Conservation (phyloP, 2,797 vertebrate genomes). For the Oreochromis mossambicus region DNA sequence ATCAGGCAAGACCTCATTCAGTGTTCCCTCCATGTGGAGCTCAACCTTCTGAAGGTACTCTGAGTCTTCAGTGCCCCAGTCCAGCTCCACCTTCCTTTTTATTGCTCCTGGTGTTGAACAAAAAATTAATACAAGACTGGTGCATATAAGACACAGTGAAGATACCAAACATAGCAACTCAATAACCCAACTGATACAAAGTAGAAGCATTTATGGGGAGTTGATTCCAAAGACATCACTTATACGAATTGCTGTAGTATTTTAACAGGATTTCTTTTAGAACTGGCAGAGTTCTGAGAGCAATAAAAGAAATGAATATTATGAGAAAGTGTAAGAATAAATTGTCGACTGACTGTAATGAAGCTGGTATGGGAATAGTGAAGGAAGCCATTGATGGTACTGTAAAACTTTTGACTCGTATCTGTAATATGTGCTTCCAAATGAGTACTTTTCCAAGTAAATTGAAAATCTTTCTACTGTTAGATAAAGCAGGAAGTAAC, state of each 20-base stretch:
- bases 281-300: not conserved
- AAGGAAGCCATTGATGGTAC: not conserved
- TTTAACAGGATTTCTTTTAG: not conserved
- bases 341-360: not conserved
- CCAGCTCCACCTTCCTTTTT: constrained; percentile 88
- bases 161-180: not conserved
- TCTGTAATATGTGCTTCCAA: not conserved
- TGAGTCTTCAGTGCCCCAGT: constrained; percentile 90
- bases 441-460: not conserved
- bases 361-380: not conserved
- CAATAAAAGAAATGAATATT: not conserved
- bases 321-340: not conserved
- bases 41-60: constrained; percentile 92
- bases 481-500: not conserved
- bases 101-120: constrained; percentile 82
- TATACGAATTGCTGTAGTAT: not conserved
- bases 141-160: not conserved
- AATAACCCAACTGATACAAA: not conserved
- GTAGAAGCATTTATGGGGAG: not conserved
- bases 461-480: not conserved
- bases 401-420: not conserved
- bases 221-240: not conserved
- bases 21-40: constrained; percentile 79
- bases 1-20: constrained; percentile 85
- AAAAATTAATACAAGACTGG: not conserved